Conservation (phyloP, 2,888 invertebrate species). For the Terebella lapidaria region DNA sequence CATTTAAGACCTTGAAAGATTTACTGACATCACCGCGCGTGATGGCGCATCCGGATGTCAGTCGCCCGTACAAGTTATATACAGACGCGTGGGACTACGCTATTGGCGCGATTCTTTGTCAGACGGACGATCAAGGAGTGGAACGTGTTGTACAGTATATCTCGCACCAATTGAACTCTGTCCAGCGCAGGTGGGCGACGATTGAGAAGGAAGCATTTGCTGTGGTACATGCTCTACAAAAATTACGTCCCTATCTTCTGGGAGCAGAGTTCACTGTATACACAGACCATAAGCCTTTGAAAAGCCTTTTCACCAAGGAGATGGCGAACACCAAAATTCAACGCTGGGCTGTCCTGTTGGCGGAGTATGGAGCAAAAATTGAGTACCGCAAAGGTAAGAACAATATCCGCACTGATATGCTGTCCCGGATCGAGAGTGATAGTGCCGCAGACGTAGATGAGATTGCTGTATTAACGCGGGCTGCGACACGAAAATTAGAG, state of each 20-base stretch:
- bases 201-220: constrained; percentile 1
- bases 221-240: background rate
- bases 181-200: background rate
- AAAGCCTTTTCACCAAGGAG: background rate
- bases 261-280: constrained; percentile 1
- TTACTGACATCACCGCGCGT: background rate
- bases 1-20: background rate
- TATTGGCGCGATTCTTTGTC: background rate
- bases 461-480: too few relatives aligned
- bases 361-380: background rate
- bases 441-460: too few relatives aligned
- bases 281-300: background rate
- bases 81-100: background rate
- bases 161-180: background rate
- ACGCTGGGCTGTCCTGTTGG: background rate
- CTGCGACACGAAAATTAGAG: too few relatives aligned
- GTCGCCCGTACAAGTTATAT: background rate
- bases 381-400: too few relatives aligned
- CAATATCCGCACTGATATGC: too few relatives aligned
- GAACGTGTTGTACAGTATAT: constrained; percentile 1
- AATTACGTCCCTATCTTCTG: background rate
- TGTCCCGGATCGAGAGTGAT: too few relatives aligned
- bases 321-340: too few relatives aligned
- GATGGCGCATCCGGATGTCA: background rate
- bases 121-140: background rate